Base-by-base conservation (phyloP, 2,797 vertebrate genomes). In the Craterocephalus amniculus region DNA sequence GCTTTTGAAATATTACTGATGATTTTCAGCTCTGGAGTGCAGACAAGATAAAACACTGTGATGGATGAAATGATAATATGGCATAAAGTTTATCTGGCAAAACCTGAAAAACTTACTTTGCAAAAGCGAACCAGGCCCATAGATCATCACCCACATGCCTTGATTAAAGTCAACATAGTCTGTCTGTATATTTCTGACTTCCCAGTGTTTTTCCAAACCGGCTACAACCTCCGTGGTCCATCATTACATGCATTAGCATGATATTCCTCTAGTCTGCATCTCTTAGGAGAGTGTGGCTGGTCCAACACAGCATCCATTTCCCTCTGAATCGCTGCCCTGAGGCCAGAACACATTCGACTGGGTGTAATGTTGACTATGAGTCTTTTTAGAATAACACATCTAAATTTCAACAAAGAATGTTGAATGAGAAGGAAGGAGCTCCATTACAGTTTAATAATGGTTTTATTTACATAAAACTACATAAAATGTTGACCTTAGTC, bases 161-260 rank as follows among this genome's bases (percentile, higher is more conserved):
- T 61, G 18, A 48, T 45, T 45, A 61, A 45, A 45, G 26, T 45
- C 40, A 5, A 40, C 2, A n/a, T 49, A 26, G 55, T 58, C 22
- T 45, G 24, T 20, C 26, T 58, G 51, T 59, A 58, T 58, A 64
- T 72, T 67, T 74, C 13, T 49, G 52, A 56, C 40, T 67, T 12
- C 24, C 43, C 49, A 58, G 34, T 72, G 35, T 64, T 70, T 76
- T 85, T 83, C 63, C 58, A 76, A 66, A 70, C 76, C 71, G 70
- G 64, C 52, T 70, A 58, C 81, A 32, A 74, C 70, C 81, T 61
- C 79, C 84, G 88, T 87, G 88, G 85, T 85, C 88, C 74, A 14
- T 80, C 78, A 88, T 92, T 90, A 91, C 73, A 89, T 89, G 84
- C 89, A 90, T 88, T 91, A 76, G 85, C 90, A 92, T 90, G 89